phyloP scores from a whole-genome alignment of 2,797 vertebrate species.

The Nyctibius grandis region DNA sequence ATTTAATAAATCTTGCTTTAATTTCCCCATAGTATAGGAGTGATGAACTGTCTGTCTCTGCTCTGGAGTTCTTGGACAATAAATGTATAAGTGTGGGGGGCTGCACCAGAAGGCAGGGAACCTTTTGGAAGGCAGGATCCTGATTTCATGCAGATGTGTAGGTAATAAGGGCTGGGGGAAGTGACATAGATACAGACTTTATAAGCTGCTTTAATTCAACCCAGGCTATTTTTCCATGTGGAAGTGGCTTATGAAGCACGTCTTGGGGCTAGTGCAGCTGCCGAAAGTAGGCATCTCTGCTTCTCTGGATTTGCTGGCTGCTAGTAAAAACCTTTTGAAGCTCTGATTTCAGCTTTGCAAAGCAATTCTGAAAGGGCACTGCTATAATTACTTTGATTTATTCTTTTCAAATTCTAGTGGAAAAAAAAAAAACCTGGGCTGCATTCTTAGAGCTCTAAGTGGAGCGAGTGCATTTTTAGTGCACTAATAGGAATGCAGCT shows the following conservation, averaged over 20 bases:
- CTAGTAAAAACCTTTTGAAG: constrained; percentile 52
- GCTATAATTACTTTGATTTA: constrained; percentile 61
- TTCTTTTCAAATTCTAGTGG: constrained; percentile 51
- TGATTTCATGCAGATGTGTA: constrained; percentile 56
- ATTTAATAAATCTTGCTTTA: not conserved
- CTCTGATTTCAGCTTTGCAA: constrained; percentile 62
- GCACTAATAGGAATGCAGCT: constrained; percentile 10
- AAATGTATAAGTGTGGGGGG: not conserved
- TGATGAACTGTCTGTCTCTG: not conserved
- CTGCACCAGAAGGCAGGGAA: not conserved
- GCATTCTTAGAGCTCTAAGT: not conserved
- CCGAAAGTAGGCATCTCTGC: constrained; percentile 32
- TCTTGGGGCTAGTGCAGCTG: constrained; percentile 52
- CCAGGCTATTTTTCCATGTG: constrained; percentile 39
- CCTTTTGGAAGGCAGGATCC: constrained; percentile 19
- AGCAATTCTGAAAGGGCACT: constrained; percentile 47
- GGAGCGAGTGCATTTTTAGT: not conserved
- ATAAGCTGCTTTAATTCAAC: constrained; percentile 54
- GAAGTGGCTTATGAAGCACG: constrained; percentile 35
- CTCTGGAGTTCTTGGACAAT: not conserved
- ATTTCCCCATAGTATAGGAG: not conserved
- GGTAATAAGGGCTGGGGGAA: not conserved
- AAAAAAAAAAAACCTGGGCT: constrained; percentile 6
- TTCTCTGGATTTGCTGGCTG: constrained; percentile 57
- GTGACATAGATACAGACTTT: constrained; percentile 25